Evolutionary conservation across 30 jellyfish, hydroid and myxozoan species (phyloP).

Genomic region (Hydractinia echinata): DNA sequence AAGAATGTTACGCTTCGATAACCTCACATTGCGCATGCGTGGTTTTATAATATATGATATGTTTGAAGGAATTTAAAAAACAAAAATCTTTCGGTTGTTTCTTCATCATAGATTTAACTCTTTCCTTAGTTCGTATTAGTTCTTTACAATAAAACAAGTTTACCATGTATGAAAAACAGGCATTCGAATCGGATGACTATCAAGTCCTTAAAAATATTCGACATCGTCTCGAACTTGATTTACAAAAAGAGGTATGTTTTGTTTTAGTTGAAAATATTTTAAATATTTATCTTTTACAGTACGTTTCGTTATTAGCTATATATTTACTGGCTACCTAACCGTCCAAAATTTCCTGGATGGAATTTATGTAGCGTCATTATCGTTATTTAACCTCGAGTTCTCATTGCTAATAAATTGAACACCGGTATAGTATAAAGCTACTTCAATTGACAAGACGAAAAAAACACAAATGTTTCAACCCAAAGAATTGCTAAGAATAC

Average conservation of each 20-base stretch:
- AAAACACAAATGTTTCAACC: too few relatives aligned
- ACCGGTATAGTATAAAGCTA: too few relatives aligned
- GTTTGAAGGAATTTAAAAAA: not conserved
- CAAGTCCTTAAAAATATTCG: constrained; percentile 27
- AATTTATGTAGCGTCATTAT: too few relatives aligned
- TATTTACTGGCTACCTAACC: not conserved
- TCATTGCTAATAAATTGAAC: too few relatives aligned
- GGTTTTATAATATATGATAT: not conserved
- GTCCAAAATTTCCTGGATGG: too few relatives aligned
- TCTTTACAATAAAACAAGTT: too few relatives aligned
- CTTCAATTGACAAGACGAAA: too few relatives aligned
- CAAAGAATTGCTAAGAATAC: too few relatives aligned
- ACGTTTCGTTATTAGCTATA: not conserved
- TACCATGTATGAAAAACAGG: constrained; percentile 5
- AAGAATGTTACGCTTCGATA: constrained; percentile 31
- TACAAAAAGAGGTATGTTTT: constrained; percentile 29
- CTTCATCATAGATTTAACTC: too few relatives aligned
- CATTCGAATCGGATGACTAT: constrained; percentile 13
- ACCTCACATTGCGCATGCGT: constrained; percentile 43
- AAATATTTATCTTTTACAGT: not conserved
- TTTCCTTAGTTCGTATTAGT: too few relatives aligned
- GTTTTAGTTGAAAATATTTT: not conserved
- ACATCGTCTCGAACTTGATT: constrained; percentile 11
- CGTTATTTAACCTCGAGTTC: too few relatives aligned
- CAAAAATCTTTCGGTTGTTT: too few relatives aligned